Conservation (phyloP, 1,140 invertebrate genomes). For the Apocrypta bakeri region DNA sequence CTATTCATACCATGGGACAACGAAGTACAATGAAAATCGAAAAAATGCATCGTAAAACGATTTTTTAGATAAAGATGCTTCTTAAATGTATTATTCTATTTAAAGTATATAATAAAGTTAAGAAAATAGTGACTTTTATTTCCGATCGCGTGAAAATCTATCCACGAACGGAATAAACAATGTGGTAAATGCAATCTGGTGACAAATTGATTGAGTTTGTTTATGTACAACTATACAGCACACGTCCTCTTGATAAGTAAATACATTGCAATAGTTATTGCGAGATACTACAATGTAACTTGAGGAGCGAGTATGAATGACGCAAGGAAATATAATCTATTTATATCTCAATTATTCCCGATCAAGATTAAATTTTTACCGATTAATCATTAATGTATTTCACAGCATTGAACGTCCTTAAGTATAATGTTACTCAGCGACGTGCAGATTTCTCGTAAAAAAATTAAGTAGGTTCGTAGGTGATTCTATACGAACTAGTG, state of each 20-base stretch:
- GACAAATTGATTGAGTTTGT: constrained; percentile 41
- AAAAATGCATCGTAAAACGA: constrained; percentile 10
- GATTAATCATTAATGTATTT: constrained; percentile 49
- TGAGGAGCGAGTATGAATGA: constrained; percentile 2
- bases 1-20: not conserved
- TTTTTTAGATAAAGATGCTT: constrained; percentile 42
- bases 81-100: constrained; percentile 18
- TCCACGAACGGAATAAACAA: constrained; percentile 40
- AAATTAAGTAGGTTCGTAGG: constrained; percentile 52
- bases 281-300: constrained; percentile 25
- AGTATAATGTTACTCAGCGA: constrained; percentile 30
- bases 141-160: constrained; percentile 35
- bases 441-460: constrained; percentile 46
- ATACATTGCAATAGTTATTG: constrained; percentile 43
- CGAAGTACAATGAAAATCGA: not conserved
- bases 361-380: constrained; percentile 41
- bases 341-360: constrained; percentile 42
- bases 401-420: constrained; percentile 47
- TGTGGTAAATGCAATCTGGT: constrained; percentile 48
- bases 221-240: constrained; percentile 58
- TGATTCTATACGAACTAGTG: constrained; percentile 31
- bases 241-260: constrained; percentile 27
- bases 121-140: constrained; percentile 48
- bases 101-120: constrained; percentile 47
- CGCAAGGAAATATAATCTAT: constrained; percentile 39